Conservation (phyloP, 2,797 vertebrate species). For the Hemitrygon akajei region DNA sequence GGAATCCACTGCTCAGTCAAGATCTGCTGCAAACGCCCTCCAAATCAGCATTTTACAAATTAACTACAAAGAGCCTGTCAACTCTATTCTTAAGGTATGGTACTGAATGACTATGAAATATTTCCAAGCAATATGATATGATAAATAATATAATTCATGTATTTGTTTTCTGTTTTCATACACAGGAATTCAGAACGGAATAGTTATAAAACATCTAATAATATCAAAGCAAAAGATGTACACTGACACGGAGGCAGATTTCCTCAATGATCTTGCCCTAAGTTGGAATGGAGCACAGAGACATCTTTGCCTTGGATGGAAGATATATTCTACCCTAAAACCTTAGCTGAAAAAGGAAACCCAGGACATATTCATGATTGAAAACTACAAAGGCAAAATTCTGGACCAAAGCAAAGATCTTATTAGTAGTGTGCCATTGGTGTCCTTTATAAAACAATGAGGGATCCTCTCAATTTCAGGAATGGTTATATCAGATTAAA, state of each 20-base stretch:
- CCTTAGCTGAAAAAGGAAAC: background rate
- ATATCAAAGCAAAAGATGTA: background rate
- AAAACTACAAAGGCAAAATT: background rate
- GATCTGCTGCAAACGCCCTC: background rate
- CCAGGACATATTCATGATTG: background rate
- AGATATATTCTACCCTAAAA: background rate
- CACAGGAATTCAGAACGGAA: background rate
- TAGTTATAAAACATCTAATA: background rate
- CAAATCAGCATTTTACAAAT: background rate
- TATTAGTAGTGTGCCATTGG: background rate
- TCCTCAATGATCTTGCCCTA: background rate
- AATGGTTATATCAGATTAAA: background rate
- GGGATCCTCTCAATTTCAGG: background rate
- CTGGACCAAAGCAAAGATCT: background rate
- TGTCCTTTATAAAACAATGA: background rate
- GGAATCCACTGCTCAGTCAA: background rate
- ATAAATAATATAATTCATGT: too few relatives aligned
- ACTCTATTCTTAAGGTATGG: background rate
- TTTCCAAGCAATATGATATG: background rate
- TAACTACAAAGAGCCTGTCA: background rate
- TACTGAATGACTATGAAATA: background rate
- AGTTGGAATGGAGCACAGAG: background rate
- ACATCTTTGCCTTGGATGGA: background rate
- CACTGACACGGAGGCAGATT: background rate
- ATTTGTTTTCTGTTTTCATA: background rate